A percentile compares a stretch with the other conserved stretches of the same genome.
phyloP scores from a whole-genome alignment of 2,797 vertebrate species.

The Sebastes taczanowskii region DNA sequence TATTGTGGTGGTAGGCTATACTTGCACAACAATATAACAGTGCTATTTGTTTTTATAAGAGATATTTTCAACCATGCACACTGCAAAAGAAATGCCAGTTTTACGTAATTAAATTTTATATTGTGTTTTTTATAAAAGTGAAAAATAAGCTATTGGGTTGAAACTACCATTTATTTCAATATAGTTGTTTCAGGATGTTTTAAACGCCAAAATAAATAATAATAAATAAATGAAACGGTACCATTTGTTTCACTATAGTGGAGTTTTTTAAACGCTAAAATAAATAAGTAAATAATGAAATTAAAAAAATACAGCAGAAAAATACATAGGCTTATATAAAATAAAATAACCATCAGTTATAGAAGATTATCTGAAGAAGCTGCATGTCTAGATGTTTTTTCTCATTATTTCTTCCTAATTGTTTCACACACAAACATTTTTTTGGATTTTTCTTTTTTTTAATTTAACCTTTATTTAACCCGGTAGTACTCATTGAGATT shows the following conservation, averaged over 20 bases:
- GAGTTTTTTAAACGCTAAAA: not conserved
- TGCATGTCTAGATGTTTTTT: too few species aligned
- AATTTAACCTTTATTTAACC: too few species aligned
- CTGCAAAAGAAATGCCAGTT: not conserved
- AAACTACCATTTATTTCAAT: not conserved
- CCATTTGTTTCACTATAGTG: not conserved
- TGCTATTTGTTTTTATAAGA: not conserved
- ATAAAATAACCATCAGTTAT: not conserved
- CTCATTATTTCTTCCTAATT: too few species aligned
- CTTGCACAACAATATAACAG: not conserved
- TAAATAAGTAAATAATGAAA: too few species aligned
- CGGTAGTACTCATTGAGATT: too few species aligned
- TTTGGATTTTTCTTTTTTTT: too few species aligned
- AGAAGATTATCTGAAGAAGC: not conserved
- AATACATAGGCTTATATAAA: not conserved
- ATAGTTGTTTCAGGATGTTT: not conserved
- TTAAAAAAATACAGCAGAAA: not conserved
- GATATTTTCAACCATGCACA: not conserved
- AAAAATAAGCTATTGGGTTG: not conserved
- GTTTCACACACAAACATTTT: too few species aligned
- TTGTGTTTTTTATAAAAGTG: not conserved
- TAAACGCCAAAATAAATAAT: too few species aligned
- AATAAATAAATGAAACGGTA: not conserved
- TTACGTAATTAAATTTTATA: not conserved
- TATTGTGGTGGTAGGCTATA: not conserved